Percentiles rank a stretch among this genome's conserved stretches.
Conservation (phyloP, 2,113 vertebrate genomes). For the Elephas maximus region DNA sequence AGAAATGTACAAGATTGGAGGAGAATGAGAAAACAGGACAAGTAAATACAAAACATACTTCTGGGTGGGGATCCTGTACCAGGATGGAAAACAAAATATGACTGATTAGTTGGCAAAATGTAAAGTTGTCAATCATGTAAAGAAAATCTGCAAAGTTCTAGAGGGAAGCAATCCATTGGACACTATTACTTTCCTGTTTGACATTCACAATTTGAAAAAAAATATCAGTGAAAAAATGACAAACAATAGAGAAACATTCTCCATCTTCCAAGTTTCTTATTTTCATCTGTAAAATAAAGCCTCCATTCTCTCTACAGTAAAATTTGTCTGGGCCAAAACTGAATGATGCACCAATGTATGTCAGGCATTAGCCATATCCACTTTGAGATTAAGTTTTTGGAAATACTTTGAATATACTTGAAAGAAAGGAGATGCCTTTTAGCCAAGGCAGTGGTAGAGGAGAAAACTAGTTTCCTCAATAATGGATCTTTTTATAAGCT, state of each 20-base stretch:
- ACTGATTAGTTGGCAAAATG: too few relatives aligned
- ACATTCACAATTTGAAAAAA: too few relatives aligned
- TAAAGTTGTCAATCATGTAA: too few relatives aligned
- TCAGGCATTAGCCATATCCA: background rate
- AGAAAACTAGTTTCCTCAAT: background rate
- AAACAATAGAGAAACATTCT: background rate
- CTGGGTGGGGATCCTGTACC: too few relatives aligned
- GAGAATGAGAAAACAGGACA: too few relatives aligned
- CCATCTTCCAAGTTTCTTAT: too few relatives aligned
- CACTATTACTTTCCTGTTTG: background rate
- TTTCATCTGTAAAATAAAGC: background rate
- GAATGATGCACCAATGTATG: background rate
- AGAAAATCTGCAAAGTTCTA: background rate
- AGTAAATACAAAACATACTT: too few relatives aligned
- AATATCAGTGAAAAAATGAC: background rate
- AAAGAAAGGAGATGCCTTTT: background rate
- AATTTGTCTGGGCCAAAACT: background rate
- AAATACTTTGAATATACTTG: background rate
- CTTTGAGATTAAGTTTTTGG: background rate
- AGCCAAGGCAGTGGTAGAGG: background rate
- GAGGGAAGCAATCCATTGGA: background rate
- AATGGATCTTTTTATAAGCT: background rate
- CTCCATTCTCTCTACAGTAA: background rate
- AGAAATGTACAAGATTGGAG: too few relatives aligned
- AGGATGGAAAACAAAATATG: too few relatives aligned